These are phyloP conservation scores for Cydia splendana DNA, from an alignment of 1,140 invertebrate genomes.

Conservation along the genomic window DNA sequence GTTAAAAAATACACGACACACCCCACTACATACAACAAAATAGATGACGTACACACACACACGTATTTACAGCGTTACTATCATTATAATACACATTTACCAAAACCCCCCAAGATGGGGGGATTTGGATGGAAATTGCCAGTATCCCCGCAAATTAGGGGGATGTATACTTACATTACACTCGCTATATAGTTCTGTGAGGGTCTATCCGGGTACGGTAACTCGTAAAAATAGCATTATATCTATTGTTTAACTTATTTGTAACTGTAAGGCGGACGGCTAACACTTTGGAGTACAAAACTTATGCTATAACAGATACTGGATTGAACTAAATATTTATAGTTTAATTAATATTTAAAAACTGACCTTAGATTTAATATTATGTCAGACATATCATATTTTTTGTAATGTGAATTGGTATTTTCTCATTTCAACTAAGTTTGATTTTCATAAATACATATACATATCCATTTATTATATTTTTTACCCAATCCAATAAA, in stretches of 20 bases:
- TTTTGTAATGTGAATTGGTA: too few species aligned
- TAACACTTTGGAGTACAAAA: constrained; percentile 2
- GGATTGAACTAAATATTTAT: not conserved
- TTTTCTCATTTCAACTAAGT: too few species aligned
- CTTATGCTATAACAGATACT: not conserved
- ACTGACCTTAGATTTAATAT: too few species aligned
- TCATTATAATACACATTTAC: constrained; percentile 5
- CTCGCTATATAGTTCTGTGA: constrained; percentile 4
- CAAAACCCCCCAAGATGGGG: not conserved
- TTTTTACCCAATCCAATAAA: too few species aligned
- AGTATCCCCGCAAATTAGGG: not conserved
- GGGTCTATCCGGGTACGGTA: not conserved
- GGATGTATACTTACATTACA: not conserved
- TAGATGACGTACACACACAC: constrained; percentile 17
- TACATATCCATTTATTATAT: too few species aligned
- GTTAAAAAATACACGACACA: constrained; percentile 14
- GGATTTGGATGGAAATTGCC: not conserved
- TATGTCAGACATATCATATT: too few species aligned
- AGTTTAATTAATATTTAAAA: too few species aligned
- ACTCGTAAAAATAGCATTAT: constrained; percentile 24
- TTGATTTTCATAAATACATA: too few species aligned
- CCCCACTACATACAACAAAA: constrained; percentile 23
- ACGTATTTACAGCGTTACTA: constrained; percentile 1
- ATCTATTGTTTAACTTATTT: not conserved
- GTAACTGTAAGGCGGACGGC: not conserved